Percentiles rank a stretch among this genome's conserved stretches.
These are phyloP conservation scores for Axis porcinus DNA, from an alignment of 2,113 vertebrate genomes.

Conservation along the genomic window DNA sequence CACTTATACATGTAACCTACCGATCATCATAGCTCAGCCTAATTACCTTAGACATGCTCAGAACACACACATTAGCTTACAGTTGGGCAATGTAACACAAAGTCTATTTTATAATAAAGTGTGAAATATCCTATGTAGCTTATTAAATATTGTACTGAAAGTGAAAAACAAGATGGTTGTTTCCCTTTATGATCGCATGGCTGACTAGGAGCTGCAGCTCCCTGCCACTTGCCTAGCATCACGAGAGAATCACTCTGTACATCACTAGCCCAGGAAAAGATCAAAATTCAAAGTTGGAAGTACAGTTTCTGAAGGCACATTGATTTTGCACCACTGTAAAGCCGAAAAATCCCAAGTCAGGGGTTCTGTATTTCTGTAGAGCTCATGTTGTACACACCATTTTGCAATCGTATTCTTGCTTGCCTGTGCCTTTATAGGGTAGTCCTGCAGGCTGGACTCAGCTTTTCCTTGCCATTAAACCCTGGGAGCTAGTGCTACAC, in stretches of 20 bases:
- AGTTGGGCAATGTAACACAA: neutral
- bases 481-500: neutral
- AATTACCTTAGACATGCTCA: neutral
- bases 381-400: neutral
- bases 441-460: neutral
- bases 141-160: neutral
- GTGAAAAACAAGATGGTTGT: neutral
- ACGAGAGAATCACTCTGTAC: neutral
- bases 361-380: neutral
- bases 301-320: neutral
- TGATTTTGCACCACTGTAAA: neutral
- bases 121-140: neutral
- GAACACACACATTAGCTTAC: neutral
- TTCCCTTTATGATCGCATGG: neutral
- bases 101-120: neutral
- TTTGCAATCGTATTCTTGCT: neutral
- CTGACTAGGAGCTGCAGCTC: neutral
- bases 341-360: neutral
- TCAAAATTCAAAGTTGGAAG: neutral
- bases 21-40: neutral
- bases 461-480: neutral
- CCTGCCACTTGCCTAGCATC: neutral
- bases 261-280: neutral
- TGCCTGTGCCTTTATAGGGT: neutral
- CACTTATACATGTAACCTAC: neutral